Base-by-base conservation (phyloP, 2,797 vertebrate genomes). In the Enteromius thamalakanensis region DNA sequence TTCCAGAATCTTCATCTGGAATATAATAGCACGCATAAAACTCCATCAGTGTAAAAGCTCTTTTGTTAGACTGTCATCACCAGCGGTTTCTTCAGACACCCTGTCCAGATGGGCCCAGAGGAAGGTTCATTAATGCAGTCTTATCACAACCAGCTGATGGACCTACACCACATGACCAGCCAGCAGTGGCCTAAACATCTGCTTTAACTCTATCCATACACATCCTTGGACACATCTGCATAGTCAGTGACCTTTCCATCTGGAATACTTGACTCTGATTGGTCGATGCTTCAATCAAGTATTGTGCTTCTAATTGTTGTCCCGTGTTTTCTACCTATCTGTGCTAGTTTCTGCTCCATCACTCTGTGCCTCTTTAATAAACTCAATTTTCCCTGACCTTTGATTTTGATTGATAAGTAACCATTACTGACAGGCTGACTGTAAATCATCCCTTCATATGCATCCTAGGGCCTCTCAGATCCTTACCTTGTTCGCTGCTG, bases 401-500 rank as follows among this genome's bases (percentile, higher is more conserved):
- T 53, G 10, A 40, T 40, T 58, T 6, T 10, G 8, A 40, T 5
- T 40, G 32, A 6, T 55, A 74, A n/a, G 40, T 49, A 55, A 32
- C 19, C n/a, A 5, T 17, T 58, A 45, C 58, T 12, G 47, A 55
- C 8, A 1, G n/a, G 1, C 10, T 34, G 29, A 26, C 19, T 42
- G 26, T 51, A 19, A 10, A 14, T 74, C 12, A 34, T 21, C 70
- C n/a, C 47, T 55, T 55, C 34, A 26, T 29, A 29, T 47, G 47
- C 26, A 58, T 75, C 17, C 45, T 37, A 58, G 21, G n/a, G 32
- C 37, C 11, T 60, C 42, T 49, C 42, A 51, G n/a, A 76, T 34
- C 88, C 96, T 94, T 95, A 99, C 98, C 98, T 95, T 99, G 98
- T 93, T 99, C 97, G 82, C 98, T 99, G 95, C 98, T 99, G 95